Evolutionary conservation across 1,140 invertebrate species (phyloP), one percentile per base, ranked within the genome.

Genomic region (Philaenus spumarius): DNA sequence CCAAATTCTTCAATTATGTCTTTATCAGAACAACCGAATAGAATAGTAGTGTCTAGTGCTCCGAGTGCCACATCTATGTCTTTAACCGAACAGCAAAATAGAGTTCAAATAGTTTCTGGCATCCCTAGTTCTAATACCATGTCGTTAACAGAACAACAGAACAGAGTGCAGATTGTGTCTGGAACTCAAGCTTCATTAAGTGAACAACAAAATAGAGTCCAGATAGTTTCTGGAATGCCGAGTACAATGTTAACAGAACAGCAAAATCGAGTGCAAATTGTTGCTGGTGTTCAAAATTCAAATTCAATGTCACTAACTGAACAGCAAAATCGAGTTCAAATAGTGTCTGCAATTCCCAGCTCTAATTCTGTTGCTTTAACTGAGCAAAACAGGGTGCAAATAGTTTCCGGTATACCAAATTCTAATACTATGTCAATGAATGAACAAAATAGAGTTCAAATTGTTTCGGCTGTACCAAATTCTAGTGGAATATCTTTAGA

Each of bases 151-250:
- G 59, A 61, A 24, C 45, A 63, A 48, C 61, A 63, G 17, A 63
- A 63, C 30, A 26, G 51, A 30, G 58, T 63, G 22, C 55, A 61
- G 24, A 64, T 64, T 12, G 56, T 64, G 46, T 64, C 63, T 22
- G 63, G 63, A 14, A 63, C 24, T 35, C 62, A 58, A 17, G 26
- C 26, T 3, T 54, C 52, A 14, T n/a, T 60, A 19, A 58, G 48
- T n/a, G 60, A 64, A 46, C 63, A 64, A 45, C 62, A 63, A 48
- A 60, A 63, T 34, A 30, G 60, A 17, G 48, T 62, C 12, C 59
- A 60, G 20, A 62, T 65, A 17, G 50, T 65, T 3, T 65, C 63
- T 6, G 57, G 59, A n/a, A 55, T 64, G 20, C 63, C 53, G 7
- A 61, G 55, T 43, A 57, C 60, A 19, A 56, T 54, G 7, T 26